Percentiles rank a stretch among this genome's conserved stretches.
Conservation (phyloP, 2,113 vertebrate genomes). For the Solenodon paradoxus region DNA sequence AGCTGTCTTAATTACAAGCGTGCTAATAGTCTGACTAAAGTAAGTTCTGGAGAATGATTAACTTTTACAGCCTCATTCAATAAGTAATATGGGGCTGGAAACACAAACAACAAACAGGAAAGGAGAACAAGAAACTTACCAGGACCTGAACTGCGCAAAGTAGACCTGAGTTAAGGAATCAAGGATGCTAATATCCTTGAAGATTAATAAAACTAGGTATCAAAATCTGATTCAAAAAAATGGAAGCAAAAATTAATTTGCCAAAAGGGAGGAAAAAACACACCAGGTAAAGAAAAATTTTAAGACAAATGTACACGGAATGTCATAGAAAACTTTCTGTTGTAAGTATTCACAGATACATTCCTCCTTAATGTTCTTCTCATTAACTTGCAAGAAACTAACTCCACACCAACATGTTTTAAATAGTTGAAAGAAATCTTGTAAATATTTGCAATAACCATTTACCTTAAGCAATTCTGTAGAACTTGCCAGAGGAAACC, state of each 20-base stretch:
- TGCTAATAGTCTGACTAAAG: not conserved
- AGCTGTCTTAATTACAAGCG: not conserved
- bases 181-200: not conserved
- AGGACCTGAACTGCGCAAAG: not conserved
- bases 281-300: not conserved
- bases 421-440: not conserved
- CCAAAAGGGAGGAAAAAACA: not conserved
- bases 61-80: conserved; percentile 39
- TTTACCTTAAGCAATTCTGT: conserved; percentile 14
- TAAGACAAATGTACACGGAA: not conserved
- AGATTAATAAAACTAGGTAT: not conserved
- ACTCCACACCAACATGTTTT: not conserved
- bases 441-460: conserved; percentile 15
- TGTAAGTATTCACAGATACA: not conserved
- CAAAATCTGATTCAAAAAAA: conserved; percentile 17
- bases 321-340: not conserved
- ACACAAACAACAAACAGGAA: conserved; percentile 48
- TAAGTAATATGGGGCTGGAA: conserved; percentile 45
- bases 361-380: not conserved
- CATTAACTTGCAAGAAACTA: not conserved
- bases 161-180: not conserved
- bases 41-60: not conserved
- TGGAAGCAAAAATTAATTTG: not conserved
- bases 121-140: conserved; percentile 44
- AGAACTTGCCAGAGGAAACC: conserved; percentile 7